Conservation (phyloP, 2,888 invertebrate species). For the Eubasilissa splendida region DNA sequence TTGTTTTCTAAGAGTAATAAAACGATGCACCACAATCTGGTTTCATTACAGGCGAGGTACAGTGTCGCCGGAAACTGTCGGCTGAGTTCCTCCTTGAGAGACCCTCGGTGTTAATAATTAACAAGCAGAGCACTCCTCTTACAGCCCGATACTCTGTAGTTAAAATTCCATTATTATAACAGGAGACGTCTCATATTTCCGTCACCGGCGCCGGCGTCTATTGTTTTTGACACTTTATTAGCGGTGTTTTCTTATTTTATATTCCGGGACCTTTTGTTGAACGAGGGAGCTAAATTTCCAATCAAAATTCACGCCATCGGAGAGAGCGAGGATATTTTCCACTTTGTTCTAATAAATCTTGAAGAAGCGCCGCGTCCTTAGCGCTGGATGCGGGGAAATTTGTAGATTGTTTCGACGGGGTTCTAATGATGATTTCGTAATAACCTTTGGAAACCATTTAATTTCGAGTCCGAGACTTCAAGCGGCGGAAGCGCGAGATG, state of each 20-base stretch:
- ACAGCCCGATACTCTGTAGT: conserved; percentile 41
- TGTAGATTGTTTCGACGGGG: conserved; percentile 33
- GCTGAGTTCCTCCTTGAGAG: background rate
- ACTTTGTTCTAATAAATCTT: conserved; percentile 45
- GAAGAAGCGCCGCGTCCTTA: background rate
- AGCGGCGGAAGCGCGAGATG: background rate
- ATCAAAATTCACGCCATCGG: conserved; percentile 50
- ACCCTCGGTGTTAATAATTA: background rate
- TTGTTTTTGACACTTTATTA: conserved; percentile 57
- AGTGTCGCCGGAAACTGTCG: background rate
- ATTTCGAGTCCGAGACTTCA: too few relatives aligned
- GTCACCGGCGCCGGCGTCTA: conserved; percentile 42
- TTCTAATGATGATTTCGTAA: conserved; percentile 21
- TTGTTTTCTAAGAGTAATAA: too few relatives aligned
- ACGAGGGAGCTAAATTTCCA: conserved; percentile 47
- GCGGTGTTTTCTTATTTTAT: conserved; percentile 52
- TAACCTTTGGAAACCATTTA: conserved; percentile 7
- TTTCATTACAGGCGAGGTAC: too few relatives aligned
- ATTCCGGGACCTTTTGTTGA: conserved; percentile 46
- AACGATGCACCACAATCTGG: too few relatives aligned
- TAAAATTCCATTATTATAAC: conserved; percentile 48
- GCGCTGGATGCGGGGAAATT: conserved; percentile 1
- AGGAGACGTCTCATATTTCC: conserved; percentile 46
- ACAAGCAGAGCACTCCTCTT: background rate
- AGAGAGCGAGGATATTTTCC: conserved; percentile 34